These are phyloP conservation scores for Pseudomugil gertrudae DNA, from an alignment of 2,797 vertebrate genomes.

Conservation along the genomic window DNA sequence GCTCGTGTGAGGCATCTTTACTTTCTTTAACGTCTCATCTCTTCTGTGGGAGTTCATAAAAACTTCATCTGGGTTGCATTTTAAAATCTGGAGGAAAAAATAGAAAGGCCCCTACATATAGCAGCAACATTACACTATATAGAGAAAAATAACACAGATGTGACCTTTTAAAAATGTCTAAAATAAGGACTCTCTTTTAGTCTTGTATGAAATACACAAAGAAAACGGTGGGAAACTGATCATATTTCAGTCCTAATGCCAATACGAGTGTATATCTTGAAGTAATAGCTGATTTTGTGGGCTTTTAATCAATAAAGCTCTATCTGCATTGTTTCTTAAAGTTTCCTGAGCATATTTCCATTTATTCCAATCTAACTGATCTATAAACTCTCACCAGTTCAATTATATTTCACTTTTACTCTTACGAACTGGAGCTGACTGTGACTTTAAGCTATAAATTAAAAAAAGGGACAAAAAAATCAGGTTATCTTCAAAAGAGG, in stretches of 20 bases:
- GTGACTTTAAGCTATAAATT: constrained; percentile 23
- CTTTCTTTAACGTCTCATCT: neutral
- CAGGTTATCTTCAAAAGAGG: constrained; percentile 48
- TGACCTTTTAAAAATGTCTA: constrained; percentile 27
- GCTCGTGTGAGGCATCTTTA: constrained; percentile 20
- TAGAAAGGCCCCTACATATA: constrained; percentile 50
- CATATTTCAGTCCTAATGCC: too few relatives aligned
- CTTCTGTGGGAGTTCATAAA: constrained; percentile 30
- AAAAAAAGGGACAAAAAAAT: constrained; percentile 7
- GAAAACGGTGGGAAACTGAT: constrained; percentile 12
- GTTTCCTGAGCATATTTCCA: neutral
- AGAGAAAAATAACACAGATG: constrained; percentile 15
- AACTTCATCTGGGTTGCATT: constrained; percentile 49
- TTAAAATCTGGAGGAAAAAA: constrained; percentile 51
- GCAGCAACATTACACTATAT: constrained; percentile 68
- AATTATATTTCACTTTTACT: constrained; percentile 12
- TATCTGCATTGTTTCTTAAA: constrained; percentile 7
- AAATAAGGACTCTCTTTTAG: constrained; percentile 20
- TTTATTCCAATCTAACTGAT: neutral
- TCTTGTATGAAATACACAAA: constrained; percentile 3
- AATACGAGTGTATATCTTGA: too few relatives aligned
- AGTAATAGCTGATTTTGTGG: neutral
- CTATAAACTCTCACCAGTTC: constrained; percentile 22
- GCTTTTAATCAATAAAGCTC: constrained; percentile 2
- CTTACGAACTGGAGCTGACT: constrained; percentile 40